Evolutionary conservation across 2,797 vertebrate species (phyloP).

Genomic region (Sebastes jordani): DNA sequence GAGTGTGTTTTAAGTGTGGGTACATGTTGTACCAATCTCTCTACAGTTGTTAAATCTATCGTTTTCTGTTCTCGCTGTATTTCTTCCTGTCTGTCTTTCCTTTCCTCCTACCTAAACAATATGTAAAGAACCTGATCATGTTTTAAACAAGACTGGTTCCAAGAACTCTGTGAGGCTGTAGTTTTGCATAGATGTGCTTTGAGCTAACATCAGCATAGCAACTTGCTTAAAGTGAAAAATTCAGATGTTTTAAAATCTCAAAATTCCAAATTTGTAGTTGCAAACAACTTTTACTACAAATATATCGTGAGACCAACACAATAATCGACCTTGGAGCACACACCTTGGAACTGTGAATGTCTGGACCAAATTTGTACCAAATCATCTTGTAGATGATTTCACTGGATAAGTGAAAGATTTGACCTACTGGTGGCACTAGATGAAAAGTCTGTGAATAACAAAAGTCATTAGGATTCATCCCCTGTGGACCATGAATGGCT

Average conservation of each 20-base stretch:
- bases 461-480: too few species aligned
- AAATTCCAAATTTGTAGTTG: not conserved
- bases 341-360: not conserved
- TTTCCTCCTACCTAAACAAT: not conserved
- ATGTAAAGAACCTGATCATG: not conserved
- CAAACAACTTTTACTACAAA: not conserved
- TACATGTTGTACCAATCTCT: not conserved
- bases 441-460: too few species aligned
- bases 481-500: too few species aligned
- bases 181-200: not conserved
- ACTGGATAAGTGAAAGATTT: too few species aligned
- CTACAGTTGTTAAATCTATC: conserved; percentile 1
- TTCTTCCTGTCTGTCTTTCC: not conserved
- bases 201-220: not conserved
- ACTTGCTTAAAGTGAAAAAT: not conserved
- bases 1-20: not conserved
- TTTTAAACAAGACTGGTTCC: not conserved
- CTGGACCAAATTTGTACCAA: too few species aligned
- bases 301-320: not conserved
- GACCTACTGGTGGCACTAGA: too few species aligned
- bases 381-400: too few species aligned
- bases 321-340: not conserved
- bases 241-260: not conserved
- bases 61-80: not conserved
- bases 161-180: not conserved